Base-by-base conservation (phyloP, 1,140 invertebrate species). In the Leptoteleia sp. region DNA sequence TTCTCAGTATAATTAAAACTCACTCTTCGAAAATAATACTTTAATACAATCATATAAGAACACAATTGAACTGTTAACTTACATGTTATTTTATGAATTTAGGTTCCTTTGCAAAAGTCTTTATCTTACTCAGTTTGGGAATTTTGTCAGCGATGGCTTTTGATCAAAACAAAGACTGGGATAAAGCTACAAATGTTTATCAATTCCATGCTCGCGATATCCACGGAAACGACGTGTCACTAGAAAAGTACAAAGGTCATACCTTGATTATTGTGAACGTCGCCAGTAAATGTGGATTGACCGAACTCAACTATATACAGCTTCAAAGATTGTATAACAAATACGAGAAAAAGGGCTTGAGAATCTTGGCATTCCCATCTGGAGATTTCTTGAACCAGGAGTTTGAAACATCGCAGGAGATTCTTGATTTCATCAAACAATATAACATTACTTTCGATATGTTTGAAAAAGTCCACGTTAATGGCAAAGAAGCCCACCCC, bases 341-440 rank as follows among this genome's bases (percentile, higher is more conserved):
- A 79, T 95, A 93, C 83, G 92, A 93, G 22, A 84, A 81, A 9
- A 87, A 91, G 76, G 93, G 93, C 16, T 88, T 96, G 64, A 91
- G 91, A 81, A 96, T 97, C 79, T 86, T 97, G 2, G 97, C 94
- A 1, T 98, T 98, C 88, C 97, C 97, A 0, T 98, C 96, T 83
- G 98, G 98, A 88, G 96, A 98, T 84, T 98, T 98, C 88, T 92
- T 90, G n/a, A 89, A 91, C 0, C 96, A 95, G 87, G 96, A 97
- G 89, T 95, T 95, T 0, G 94, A 94, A 0, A 91, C 90, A 33
- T 89, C 91, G 3, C 89, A 92, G 37, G 93, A 95, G 48, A 97
- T 97, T 71, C 90, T 94, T 9, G 91, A 92, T 15, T 96, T 96
- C 82, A 89, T 92, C 7, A 90, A 91, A 37, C 89, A 93, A 25